Evolutionary conservation across 2,113 vertebrate species (phyloP).

Genomic region (Numenius arquata): DNA sequence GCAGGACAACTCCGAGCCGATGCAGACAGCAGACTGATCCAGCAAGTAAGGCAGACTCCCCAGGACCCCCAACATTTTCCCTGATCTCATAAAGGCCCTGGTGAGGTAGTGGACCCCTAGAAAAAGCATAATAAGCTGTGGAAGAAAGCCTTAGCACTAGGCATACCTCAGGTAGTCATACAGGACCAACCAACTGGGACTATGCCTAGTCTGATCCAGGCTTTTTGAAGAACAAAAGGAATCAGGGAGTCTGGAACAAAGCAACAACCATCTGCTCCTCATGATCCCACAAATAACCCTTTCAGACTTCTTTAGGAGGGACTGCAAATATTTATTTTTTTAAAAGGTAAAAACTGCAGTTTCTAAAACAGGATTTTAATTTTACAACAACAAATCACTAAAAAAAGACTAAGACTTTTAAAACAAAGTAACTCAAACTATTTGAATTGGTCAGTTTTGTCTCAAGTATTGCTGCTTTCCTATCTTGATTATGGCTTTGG

Average conservation of each 20-base stretch:
- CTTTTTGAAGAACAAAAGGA: not conserved
- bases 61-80: not conserved
- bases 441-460: not conserved
- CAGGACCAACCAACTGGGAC: too few relatives aligned
- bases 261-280: not conserved
- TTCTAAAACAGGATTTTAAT: not conserved
- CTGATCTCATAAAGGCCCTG: not conserved
- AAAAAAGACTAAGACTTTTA: not conserved
- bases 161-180: not conserved
- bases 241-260: not conserved
- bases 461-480: not conserved
- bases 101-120: not conserved
- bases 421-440: not conserved
- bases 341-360: not conserved
- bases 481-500: not conserved
- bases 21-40: fast-evolving
- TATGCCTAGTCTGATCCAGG: not conserved
- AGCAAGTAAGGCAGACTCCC: not conserved
- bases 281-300: not conserved
- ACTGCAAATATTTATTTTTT: not conserved
- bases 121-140: not conserved
- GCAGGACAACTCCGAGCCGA: fast-evolving
- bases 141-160: not conserved
- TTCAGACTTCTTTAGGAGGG: not conserved
- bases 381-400: not conserved